These are phyloP conservation scores for Lethenteron reissneri DNA, from an alignment of 2,113 vertebrate species.

Conservation along the genomic window DNA sequence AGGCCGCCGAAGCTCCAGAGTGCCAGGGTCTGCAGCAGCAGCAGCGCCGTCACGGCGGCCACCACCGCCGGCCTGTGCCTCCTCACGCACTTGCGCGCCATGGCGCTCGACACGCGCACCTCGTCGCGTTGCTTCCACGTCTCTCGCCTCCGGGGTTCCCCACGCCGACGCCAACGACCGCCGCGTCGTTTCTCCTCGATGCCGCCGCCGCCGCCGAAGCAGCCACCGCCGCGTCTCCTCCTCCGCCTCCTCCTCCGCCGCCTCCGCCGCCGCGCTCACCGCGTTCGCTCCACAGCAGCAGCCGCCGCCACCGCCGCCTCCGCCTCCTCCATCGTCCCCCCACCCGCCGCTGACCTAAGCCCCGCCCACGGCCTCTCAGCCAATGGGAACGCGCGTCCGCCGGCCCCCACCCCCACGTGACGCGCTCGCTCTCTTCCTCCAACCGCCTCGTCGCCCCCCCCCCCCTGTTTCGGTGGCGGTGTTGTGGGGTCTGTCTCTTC, in stretches of 20 bases:
- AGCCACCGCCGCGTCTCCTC: not conserved
- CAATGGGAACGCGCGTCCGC: not conserved
- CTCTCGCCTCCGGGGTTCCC: not conserved
- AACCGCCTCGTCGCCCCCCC: not conserved
- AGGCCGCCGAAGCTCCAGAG: slow-evolving; percentile 83
- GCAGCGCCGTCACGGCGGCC: slow-evolving; percentile 50
- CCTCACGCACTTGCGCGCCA: slow-evolving; percentile 51
- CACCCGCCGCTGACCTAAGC: not conserved
- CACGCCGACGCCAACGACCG: not conserved
- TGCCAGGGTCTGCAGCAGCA: slow-evolving; percentile 56
- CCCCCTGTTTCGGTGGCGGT: not conserved
- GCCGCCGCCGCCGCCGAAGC: not conserved
- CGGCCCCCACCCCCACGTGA: not conserved
- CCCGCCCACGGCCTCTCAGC: not conserved
- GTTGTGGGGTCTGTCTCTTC: too few relatives aligned
- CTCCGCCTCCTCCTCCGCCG: not conserved
- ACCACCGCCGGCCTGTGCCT: slow-evolving; percentile 57
- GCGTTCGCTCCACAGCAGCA: not conserved
- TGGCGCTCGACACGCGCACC: not conserved
- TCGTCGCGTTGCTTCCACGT: not conserved
- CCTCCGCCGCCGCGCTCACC: not conserved
- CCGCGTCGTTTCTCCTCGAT: not conserved
- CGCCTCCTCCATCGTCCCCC: not conserved
- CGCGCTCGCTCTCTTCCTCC: not conserved
- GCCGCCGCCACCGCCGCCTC: not conserved